Conservation (phyloP, 2,888 invertebrate genomes). For the Pecten maximus region DNA sequence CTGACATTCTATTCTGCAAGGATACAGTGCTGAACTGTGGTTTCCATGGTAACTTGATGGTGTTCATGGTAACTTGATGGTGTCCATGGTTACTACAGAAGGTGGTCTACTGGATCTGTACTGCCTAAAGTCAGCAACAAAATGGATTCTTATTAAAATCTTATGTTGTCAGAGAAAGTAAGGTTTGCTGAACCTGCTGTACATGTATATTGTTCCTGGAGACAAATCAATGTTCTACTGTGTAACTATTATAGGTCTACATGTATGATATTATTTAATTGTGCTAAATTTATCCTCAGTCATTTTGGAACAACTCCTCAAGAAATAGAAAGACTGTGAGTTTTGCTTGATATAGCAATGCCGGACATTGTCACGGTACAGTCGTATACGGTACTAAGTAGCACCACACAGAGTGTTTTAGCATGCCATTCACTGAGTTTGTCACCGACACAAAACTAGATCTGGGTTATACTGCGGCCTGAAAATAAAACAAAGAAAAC, state of each 20-base stretch:
- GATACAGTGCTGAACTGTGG: neutral
- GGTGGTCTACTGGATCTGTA: neutral
- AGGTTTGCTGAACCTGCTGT: neutral
- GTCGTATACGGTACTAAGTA: neutral
- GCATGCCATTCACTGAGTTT: neutral
- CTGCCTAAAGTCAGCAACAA: neutral
- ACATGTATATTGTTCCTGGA: neutral
- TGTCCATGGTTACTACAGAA: neutral
- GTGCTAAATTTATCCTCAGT: slow-evolving; percentile 22
- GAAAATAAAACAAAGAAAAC: neutral
- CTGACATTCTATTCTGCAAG: slow-evolving; percentile 27
- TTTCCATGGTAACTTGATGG: neutral
- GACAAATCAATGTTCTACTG: neutral
- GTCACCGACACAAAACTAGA: neutral
- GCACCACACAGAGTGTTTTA: neutral
- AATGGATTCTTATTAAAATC: neutral
- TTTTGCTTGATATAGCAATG: slow-evolving; percentile 30
- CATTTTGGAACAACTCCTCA: neutral
- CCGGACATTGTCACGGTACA: slow-evolving; percentile 29
- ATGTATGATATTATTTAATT: neutral
- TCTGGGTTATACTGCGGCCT: neutral
- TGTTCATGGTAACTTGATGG: neutral
- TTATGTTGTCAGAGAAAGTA: neutral
- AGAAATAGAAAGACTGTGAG: slow-evolving; percentile 32
- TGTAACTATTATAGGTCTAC: neutral